These are phyloP conservation scores for Pogoniulus pusillus DNA, from an alignment of 2,797 vertebrate species.

Conservation along the genomic window DNA sequence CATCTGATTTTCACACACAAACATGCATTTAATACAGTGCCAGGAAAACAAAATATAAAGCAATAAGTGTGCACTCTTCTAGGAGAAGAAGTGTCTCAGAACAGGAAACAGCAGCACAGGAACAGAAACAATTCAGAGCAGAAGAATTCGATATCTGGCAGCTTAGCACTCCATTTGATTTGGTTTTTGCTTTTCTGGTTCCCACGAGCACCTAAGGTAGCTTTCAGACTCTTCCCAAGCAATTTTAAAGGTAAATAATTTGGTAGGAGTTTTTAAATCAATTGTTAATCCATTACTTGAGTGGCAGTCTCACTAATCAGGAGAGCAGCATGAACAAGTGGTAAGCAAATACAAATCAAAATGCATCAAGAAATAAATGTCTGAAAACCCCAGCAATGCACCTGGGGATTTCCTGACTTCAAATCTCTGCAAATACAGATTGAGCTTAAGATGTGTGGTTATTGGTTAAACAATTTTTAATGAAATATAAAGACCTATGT, in stretches of 20 bases:
- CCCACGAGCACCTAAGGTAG: not conserved
- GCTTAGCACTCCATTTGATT: not conserved
- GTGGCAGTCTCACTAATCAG: slow-evolving; percentile 43
- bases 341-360: slow-evolving; percentile 71
- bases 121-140: not conserved
- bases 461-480: slow-evolving; percentile 75
- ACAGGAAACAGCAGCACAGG: not conserved
- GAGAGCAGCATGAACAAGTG: slow-evolving; percentile 45
- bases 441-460: slow-evolving; percentile 60
- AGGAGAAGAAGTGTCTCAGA: not conserved
- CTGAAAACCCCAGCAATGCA: slow-evolving; percentile 1
- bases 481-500: slow-evolving; percentile 77
- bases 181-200: slow-evolving; percentile 15
- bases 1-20: not conserved
- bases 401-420: slow-evolving; percentile 49
- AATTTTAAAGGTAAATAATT: slow-evolving; percentile 13
- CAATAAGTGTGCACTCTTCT: not conserved
- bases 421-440: slow-evolving; percentile 62
- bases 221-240: slow-evolving; percentile 4
- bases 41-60: not conserved
- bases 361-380: slow-evolving; percentile 52
- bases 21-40: not conserved
- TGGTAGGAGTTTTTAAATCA: slow-evolving; percentile 26
- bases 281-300: slow-evolving; percentile 40
- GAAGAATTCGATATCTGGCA: not conserved